Conservation (phyloP, 92 coral and sea anemone species). For the Porites rus region DNA sequence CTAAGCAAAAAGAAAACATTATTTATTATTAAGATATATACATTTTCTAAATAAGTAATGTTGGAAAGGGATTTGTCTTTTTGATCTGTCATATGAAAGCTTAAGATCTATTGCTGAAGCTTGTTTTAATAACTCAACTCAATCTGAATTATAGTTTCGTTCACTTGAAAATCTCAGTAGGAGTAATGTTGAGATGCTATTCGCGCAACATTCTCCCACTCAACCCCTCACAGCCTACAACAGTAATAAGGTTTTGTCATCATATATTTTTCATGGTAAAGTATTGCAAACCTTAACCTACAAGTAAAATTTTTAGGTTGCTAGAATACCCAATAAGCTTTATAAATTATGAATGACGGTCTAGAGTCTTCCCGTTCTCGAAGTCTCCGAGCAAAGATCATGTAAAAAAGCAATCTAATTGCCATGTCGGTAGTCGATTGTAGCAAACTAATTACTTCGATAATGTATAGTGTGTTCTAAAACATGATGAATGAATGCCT, state of each 20-base stretch:
- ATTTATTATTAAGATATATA: not conserved
- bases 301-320: not conserved
- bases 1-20: not conserved
- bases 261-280: constrained; percentile 16
- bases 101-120: no score
- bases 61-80: not conserved
- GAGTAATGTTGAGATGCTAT: not conserved
- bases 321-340: not conserved
- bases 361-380: not conserved
- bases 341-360: constrained; percentile 13
- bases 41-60: not conserved
- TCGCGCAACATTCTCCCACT: not conserved
- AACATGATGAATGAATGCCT: not conserved
- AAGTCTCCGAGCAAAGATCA: constrained; percentile 19
- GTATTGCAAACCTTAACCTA: no score
- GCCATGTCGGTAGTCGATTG: not conserved
- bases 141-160: not conserved
- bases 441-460: not conserved
- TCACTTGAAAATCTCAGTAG: constrained; percentile 4
- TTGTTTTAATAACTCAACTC: no score
- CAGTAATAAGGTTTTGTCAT: not conserved
- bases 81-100: no score
- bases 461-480: not conserved
- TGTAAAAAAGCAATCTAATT: constrained; percentile 1
- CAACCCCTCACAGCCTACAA: not conserved